phyloP scores from a whole-genome alignment of 2,113 vertebrate species.

The Peucedramus taeniatus region DNA sequence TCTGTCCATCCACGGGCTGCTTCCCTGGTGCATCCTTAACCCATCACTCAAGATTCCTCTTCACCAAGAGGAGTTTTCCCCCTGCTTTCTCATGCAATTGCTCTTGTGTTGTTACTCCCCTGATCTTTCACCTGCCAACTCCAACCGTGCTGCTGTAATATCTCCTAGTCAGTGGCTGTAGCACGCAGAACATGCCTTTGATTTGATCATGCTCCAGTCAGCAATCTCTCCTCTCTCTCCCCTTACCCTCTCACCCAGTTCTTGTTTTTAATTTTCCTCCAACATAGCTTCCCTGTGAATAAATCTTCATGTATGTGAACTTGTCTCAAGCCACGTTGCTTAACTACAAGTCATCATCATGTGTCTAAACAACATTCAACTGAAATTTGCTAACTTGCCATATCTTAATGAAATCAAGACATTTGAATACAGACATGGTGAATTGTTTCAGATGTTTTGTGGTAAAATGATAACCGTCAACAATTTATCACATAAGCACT shows the following conservation, averaged over 20 bases:
- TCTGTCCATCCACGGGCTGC: not conserved
- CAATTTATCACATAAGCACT: not conserved
- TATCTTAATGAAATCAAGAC: not conserved
- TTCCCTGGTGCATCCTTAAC: not conserved
- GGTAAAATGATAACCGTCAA: not conserved
- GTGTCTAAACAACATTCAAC: not conserved
- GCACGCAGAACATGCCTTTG: not conserved
- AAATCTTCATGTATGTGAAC: not conserved
- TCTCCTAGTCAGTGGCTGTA: fast-evolving
- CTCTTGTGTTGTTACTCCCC: fast-evolving
- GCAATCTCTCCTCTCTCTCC: not conserved
- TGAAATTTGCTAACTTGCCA: not conserved
- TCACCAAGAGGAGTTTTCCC: not conserved
- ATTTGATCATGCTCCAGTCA: not conserved
- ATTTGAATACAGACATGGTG: not conserved
- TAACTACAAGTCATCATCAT: not conserved
- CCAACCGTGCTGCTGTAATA: not conserved
- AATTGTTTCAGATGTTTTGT: not conserved
- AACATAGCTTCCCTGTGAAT: not conserved
- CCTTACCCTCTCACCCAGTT: fast-evolving
- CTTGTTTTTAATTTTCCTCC: not conserved
- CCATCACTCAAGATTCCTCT: not conserved
- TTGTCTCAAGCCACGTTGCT: not conserved
- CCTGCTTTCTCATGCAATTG: not conserved
- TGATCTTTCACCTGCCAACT: not conserved